A percentile compares a stretch with the other conserved stretches of the same genome.
Conservation (phyloP, 2,113 vertebrate genomes). For the Pipa parva region DNA sequence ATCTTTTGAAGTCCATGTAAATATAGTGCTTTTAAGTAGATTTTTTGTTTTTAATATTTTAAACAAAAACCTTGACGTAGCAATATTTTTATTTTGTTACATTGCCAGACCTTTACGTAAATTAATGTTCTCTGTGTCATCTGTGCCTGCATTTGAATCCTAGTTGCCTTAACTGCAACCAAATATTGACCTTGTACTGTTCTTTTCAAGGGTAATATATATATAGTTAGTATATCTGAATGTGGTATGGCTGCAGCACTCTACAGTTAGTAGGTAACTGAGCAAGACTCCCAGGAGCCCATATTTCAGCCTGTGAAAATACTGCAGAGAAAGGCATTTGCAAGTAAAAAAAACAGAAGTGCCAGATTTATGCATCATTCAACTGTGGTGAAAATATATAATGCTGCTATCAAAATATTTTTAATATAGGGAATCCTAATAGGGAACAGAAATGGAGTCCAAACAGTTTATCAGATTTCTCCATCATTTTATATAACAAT, state of each 20-base stretch:
- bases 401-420: too few species aligned
- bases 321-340: not conserved
- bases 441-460: too few species aligned
- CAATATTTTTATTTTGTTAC: not conserved
- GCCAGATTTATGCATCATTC: not conserved
- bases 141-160: constrained; percentile 17
- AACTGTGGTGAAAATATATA: not conserved
- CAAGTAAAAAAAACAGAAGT: not conserved
- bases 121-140: not conserved
- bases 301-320: not conserved
- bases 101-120: not conserved
- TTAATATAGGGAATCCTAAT: too few species aligned
- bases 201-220: not conserved
- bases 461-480: too few species aligned
- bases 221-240: not conserved
- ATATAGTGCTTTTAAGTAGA: not conserved
- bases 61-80: not conserved
- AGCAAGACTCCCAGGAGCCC: not conserved
- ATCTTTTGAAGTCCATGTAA: not conserved
- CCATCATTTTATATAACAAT: too few species aligned
- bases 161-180: constrained; percentile 25
- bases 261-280: not conserved
- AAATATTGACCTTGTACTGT: constrained; percentile 10
- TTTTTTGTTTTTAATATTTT: not conserved
- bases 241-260: not conserved